Evolutionary conservation across 37 sponge, comb jelly and placozoan genomes (phyloP).

Genomic region (Mnemiopsis leidyi): DNA sequence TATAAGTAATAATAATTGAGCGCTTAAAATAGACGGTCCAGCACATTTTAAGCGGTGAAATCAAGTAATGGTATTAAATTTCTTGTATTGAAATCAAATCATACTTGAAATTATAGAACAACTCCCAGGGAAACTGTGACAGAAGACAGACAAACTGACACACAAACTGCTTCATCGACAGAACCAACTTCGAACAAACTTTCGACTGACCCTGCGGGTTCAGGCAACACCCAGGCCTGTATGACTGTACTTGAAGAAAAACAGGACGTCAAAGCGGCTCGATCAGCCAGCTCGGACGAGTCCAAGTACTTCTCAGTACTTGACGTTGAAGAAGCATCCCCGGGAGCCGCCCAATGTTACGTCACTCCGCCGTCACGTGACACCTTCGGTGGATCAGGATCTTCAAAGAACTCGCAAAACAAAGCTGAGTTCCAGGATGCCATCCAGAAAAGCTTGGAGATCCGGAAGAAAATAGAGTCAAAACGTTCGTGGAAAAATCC

Average conservation of each 20-base stretch:
- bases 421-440: not conserved
- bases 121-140: slow-evolving; percentile 21
- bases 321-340: not conserved
- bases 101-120: too few relatives aligned
- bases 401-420: not conserved
- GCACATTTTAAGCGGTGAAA: too few relatives aligned
- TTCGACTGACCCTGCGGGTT: too few relatives aligned
- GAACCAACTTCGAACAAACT: too few relatives aligned
- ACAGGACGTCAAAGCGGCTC: too few relatives aligned
- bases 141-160: not conserved
- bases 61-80: too few relatives aligned
- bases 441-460: not conserved
- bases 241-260: too few relatives aligned
- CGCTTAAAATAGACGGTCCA: too few relatives aligned
- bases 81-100: too few relatives aligned
- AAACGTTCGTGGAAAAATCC: not conserved
- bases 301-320: not conserved
- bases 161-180: not conserved
- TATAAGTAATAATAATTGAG: too few relatives aligned
- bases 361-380: not conserved
- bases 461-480: not conserved
- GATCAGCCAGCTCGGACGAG: not conserved
- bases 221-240: too few relatives aligned
- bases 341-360: not conserved
- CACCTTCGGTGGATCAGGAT: not conserved